Evolutionary conservation across 1,140 invertebrate species (phyloP).

Genomic region (Trichonephila clavata): DNA sequence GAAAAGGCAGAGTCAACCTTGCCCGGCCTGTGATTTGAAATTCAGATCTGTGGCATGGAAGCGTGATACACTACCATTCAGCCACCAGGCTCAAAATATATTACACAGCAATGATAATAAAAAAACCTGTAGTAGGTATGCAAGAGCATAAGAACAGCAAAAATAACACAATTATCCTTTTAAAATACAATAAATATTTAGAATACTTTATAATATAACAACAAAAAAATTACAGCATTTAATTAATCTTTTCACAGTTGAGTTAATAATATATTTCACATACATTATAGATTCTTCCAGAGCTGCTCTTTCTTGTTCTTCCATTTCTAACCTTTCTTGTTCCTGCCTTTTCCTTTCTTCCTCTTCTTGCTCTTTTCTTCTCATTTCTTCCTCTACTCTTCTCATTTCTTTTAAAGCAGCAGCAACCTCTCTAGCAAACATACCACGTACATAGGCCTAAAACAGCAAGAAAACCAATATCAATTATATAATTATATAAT

Average conservation of each 20-base stretch:
- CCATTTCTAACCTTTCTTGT: conserved; percentile 78
- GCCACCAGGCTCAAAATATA: too few species aligned
- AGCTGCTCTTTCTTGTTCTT: conserved; percentile 73
- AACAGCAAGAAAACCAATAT: not conserved
- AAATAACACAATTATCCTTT: too few species aligned
- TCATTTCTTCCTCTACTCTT: conserved; percentile 94
- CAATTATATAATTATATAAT: not conserved
- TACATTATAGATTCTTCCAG: conserved; percentile 73
- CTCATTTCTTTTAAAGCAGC: conserved; percentile 92
- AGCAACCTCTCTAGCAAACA: conserved; percentile 91
- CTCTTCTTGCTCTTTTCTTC: conserved; percentile 88
- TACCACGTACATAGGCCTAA: conserved; percentile 88
- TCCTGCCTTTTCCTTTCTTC: conserved; percentile 84
- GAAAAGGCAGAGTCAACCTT: too few species aligned
- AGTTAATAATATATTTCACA: not conserved
- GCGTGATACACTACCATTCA: too few species aligned
- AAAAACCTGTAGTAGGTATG: too few species aligned
- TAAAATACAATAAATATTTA: not conserved
- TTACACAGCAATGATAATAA: too few species aligned
- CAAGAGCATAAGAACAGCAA: too few species aligned
- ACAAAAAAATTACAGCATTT: not conserved
- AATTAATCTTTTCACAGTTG: too few species aligned
- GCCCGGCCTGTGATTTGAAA: too few species aligned
- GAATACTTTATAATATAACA: not conserved
- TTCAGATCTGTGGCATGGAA: too few species aligned